Base-by-base conservation (phyloP, 2,113 vertebrate species). In the Pygoscelis antarcticus region DNA sequence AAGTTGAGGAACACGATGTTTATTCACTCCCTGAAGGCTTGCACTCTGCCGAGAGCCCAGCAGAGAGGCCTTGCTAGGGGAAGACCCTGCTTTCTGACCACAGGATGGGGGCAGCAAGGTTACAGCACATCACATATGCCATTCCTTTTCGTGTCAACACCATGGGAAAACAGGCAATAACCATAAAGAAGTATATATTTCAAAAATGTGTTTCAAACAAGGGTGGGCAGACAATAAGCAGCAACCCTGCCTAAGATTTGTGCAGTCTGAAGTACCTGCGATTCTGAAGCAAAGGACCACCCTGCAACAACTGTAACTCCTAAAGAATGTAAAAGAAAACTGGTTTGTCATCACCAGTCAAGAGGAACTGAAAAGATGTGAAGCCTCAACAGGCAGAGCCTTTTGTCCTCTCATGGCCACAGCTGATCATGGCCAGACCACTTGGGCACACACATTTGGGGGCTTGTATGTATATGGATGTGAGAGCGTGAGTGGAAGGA, bases 361-460 rank as follows among this genome's bases (percentile, higher is more conserved):
- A 78, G 32, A 70, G 55, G 64, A 87, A 75, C 17, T 51, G 26
- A 78, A 81, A 89, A 83, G 46, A 32, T 0, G 2, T 32, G 34
- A 74, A 81, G 20, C 29, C 42, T 75, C 61, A 82, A n/a, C 2
- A 52, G 51, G 22, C 47, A 96, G 18, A 84, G 16, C 30, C 19
- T 87, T 86, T 81, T 58, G 25, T 70, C 16, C 34, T 90, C 46
- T 32, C 11, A 7, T 42, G 42, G 42, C 42, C 16, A 19, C 5
- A 68, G 55, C 11, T 58, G 15, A 62, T 74, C 4, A 3, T 38
- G 49, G 11, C 14, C n/a, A 68, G 46, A 55, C 9, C 4, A 13
- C 44, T 47, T 30, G 9, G 23, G 40, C 42, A 27, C 2, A 5
- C 10, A 12, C 2, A 15, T 64, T 0, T 75, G 7, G 3, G 14